Conservation (phyloP, 2,888 invertebrate genomes). For the Gerris lacustris region DNA sequence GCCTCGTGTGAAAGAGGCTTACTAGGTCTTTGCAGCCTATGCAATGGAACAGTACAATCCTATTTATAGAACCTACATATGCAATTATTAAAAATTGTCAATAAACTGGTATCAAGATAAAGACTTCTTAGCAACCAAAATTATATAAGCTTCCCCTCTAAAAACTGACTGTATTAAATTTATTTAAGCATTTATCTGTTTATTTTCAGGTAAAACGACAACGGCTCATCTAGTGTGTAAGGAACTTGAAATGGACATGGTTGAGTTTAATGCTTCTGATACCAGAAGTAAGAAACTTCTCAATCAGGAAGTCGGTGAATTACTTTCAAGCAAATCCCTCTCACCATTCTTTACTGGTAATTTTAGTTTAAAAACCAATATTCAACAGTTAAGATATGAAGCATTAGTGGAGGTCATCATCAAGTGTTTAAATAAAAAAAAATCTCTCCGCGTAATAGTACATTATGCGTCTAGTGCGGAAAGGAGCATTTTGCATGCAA, state of each 20-base stretch:
- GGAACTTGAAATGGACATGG: slow-evolving; percentile 74
- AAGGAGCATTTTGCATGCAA: too few species aligned
- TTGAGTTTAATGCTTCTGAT: slow-evolving; percentile 97
- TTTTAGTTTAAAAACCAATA: background rate
- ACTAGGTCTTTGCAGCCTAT: too few species aligned
- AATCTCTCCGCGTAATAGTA: too few species aligned
- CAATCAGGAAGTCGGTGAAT: slow-evolving; percentile 67
- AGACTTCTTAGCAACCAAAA: too few species aligned
- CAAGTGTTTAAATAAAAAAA: too few species aligned
- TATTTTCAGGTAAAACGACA: slow-evolving; percentile 61
- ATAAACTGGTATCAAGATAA: too few species aligned
- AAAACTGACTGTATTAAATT: background rate
- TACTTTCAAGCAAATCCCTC: slow-evolving; percentile 63
- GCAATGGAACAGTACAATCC: too few species aligned
- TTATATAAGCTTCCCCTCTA: background rate
- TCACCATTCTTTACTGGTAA: slow-evolving; percentile 56
- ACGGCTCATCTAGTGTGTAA: slow-evolving; percentile 77
- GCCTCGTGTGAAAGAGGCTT: too few species aligned
- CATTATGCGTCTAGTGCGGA: too few species aligned
- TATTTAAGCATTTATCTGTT: background rate
- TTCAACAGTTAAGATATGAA: background rate
- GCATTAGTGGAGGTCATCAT: too few species aligned
- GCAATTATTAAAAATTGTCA: too few species aligned
- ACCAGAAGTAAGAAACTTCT: slow-evolving; percentile 80
- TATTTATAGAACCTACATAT: too few species aligned